Base-by-base conservation (phyloP, 1,140 invertebrate genomes). In the Melitaea cinxia region DNA sequence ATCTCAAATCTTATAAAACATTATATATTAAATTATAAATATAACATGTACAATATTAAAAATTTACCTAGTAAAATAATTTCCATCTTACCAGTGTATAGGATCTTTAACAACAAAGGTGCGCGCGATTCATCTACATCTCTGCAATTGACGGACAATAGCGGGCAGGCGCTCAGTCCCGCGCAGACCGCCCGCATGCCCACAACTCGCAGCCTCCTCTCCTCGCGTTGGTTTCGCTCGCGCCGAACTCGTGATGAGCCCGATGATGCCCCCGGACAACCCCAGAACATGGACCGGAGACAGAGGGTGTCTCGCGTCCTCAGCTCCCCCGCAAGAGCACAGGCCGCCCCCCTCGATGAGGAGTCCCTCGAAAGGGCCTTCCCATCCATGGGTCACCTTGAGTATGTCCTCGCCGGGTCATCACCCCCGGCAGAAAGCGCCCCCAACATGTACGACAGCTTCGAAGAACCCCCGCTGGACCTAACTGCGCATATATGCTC, bases 391-490 rank as follows among this genome's bases (percentile, higher is more conserved):
- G 93, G 93, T 42, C 93, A 94, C 80, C 94, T 94, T 79, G 94
- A 94, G 80, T 95, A 93, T 82, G 94, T 95, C 91, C 94, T 95
- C 74, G 95, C 94, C 68, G 94, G 94, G 24, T 94, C 94, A 33
- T 94, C 94, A 14, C 94, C 94, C 9, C 94, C 94, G 0, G 93
- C 94, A 42, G 95, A 95, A 82, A 94, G 94, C 77, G 94, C 94
- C 5, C 94, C 94, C 65, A 94, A 94, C 70, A 94, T 95, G 91
- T 95, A 95, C 89, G 92, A 95, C 77, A 95, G 94, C 87, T 94
- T 94, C 78, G 94, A 95, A 73, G 94, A 94, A 76, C 94, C 94
- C 6, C 93, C 92, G 9, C 92, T 93, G 61, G 95, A 96, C 60
- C 87, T 96, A 66, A 94, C 93, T 69, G 93, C 96, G 57, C 94